Conservation (phyloP, 1,140 invertebrate species). For the Ptiloglossa arizonensis region DNA sequence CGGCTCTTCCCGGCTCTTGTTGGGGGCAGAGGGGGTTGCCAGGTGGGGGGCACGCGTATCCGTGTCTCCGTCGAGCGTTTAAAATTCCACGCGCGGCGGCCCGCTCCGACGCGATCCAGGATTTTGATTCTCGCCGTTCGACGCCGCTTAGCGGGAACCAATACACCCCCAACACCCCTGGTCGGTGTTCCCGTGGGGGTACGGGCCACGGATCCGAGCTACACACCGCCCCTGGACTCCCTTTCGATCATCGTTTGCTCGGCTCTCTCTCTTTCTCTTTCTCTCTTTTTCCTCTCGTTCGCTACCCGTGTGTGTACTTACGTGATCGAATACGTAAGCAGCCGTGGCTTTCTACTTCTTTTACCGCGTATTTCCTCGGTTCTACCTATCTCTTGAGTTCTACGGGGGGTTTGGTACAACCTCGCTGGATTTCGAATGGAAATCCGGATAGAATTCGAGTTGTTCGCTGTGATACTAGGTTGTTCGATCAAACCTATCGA, state of each 20-base stretch:
- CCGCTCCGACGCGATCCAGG: constrained; percentile 42
- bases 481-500: no score
- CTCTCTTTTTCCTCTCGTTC: constrained; percentile 37
- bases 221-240: constrained; percentile 36
- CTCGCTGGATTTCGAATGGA: constrained; percentile 50
- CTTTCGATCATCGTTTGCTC: constrained; percentile 54
- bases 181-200: constrained; percentile 6
- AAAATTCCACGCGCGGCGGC: constrained; percentile 51
- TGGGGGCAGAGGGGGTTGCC: no score
- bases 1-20: not conserved
- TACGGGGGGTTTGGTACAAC: no score
- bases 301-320: constrained; percentile 60
- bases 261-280: constrained; percentile 30
- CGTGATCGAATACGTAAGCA: constrained; percentile 69
- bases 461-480: constrained; percentile 68
- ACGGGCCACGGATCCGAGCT: constrained; percentile 21
- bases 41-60: no score
- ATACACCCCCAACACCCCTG: no score
- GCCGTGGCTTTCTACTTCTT: constrained; percentile 47
- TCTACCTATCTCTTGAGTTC: no score
- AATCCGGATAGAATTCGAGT: constrained; percentile 66
- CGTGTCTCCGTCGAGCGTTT: constrained; percentile 37
- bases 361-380: constrained; percentile 32
- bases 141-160: constrained; percentile 55
- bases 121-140: constrained; percentile 57